phyloP scores from a whole-genome alignment of 2,113 vertebrate genomes.

The Chloebia gouldiae region DNA sequence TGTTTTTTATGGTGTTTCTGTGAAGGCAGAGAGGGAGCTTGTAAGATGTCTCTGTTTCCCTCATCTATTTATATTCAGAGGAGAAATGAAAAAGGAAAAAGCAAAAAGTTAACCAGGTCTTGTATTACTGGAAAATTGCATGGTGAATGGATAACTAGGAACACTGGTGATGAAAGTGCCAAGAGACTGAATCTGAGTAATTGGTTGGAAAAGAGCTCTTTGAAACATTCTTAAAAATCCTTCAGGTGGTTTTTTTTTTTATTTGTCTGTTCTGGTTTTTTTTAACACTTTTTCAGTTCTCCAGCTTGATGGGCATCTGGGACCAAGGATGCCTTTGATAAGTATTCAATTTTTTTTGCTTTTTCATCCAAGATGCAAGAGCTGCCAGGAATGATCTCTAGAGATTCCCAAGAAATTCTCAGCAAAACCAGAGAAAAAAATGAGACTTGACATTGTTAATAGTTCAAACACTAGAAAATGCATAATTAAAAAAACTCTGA shows the following conservation, averaged over 20 bases:
- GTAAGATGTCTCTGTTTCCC: neutral
- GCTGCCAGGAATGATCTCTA: neutral
- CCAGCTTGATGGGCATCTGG: neutral
- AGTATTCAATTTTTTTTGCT: neutral
- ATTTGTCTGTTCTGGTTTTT: too few relatives aligned
- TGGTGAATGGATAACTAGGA: neutral
- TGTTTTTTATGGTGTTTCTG: neutral
- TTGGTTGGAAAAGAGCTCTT: neutral
- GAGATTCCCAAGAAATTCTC: neutral
- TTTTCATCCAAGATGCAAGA: conserved; percentile 16
- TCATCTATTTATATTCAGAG: neutral
- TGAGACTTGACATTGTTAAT: neutral
- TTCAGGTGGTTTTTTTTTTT: neutral
- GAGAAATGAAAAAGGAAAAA: neutral
- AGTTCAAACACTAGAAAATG: neutral
- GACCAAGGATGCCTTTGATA: neutral
- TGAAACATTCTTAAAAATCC: neutral
- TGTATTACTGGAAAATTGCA: neutral
- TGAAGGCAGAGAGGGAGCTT: neutral
- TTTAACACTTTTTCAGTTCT: neutral
- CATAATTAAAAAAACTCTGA: neutral
- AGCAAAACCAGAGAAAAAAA: conserved; percentile 1
- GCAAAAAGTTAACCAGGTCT: neutral
- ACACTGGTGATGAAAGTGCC: neutral
- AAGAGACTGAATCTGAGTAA: neutral